A percentile compares a stretch with the other conserved stretches of the same genome.
phyloP scores from a whole-genome alignment of 1,140 invertebrate species.

The Radopholus similis region DNA sequence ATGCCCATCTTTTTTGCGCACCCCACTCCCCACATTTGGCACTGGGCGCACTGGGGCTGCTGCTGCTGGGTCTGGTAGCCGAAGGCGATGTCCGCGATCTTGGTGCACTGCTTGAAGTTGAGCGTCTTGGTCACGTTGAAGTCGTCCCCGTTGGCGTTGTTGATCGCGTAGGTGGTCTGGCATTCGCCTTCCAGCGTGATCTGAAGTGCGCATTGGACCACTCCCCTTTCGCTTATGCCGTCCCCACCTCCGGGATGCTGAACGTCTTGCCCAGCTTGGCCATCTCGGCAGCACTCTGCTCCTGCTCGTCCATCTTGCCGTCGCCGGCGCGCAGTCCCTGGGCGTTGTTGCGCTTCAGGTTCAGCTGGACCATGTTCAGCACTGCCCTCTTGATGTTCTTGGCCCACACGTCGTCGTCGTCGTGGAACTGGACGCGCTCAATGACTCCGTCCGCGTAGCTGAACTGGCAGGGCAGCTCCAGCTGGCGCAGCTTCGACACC shows the following conservation, averaged over 20 bases:
- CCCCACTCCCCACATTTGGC: not conserved
- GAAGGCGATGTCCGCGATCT: constrained; percentile 34
- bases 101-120: constrained; percentile 51
- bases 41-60: constrained; percentile 12
- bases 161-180: constrained; percentile 29
- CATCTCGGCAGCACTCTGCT: not conserved
- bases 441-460: constrained; percentile 30
- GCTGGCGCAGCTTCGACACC: not conserved
- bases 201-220: constrained; percentile 6
- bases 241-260: constrained; percentile 30
- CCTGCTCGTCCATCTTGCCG: constrained; percentile 7
- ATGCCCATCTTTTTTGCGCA: not conserved
- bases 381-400: constrained; percentile 36
- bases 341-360: constrained; percentile 17
- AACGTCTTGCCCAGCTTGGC: constrained; percentile 11
- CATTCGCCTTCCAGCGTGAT: constrained; percentile 36
- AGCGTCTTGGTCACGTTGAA: constrained; percentile 54
- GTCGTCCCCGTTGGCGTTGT: not conserved
- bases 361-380: constrained; percentile 33
- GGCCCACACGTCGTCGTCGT: constrained; percentile 25
- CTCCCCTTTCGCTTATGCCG: not conserved
- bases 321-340: not conserved
- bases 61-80: constrained; percentile 22
- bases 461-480: constrained; percentile 25
- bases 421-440: constrained; percentile 31